phyloP scores from a whole-genome alignment of 2,797 vertebrate genomes.

The Kryptolebias ocellatus region DNA sequence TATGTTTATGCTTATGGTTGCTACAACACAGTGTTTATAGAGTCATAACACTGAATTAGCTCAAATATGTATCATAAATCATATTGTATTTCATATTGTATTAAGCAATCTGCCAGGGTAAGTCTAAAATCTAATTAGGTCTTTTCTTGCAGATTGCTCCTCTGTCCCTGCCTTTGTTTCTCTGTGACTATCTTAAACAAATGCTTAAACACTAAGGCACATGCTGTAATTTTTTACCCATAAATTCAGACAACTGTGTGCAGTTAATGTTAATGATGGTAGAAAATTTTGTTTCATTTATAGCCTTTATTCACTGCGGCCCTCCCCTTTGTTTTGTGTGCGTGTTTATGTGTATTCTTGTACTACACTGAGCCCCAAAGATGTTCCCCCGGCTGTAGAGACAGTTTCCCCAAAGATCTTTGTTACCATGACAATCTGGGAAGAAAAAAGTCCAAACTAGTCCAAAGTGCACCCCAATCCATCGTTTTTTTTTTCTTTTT shows the following conservation, averaged over 20 bases:
- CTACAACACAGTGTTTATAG: neutral
- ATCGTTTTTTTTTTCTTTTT: conserved; percentile 36
- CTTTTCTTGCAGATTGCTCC: neutral
- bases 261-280: neutral
- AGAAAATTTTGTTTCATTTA: neutral
- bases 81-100: neutral
- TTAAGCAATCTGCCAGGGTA: neutral
- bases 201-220: conserved; percentile 13
- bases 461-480: conserved; percentile 46
- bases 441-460: conserved; percentile 6
- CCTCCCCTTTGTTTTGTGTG: conserved; percentile 32
- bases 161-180: neutral
- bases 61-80: neutral
- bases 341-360: conserved; percentile 45
- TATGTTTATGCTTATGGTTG: neutral
- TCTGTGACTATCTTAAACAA: neutral
- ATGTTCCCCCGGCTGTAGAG: conserved; percentile 57
- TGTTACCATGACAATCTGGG: conserved; percentile 78
- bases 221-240: conserved; percentile 25
- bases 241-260: conserved; percentile 20
- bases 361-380: conserved; percentile 50
- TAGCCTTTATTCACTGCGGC: neutral
- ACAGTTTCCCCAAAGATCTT: conserved; percentile 67
- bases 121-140: neutral
- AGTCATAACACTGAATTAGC: neutral